Evolutionary conservation across 2,888 invertebrate species (phyloP).

Genomic region (Deroplatys truncata): DNA sequence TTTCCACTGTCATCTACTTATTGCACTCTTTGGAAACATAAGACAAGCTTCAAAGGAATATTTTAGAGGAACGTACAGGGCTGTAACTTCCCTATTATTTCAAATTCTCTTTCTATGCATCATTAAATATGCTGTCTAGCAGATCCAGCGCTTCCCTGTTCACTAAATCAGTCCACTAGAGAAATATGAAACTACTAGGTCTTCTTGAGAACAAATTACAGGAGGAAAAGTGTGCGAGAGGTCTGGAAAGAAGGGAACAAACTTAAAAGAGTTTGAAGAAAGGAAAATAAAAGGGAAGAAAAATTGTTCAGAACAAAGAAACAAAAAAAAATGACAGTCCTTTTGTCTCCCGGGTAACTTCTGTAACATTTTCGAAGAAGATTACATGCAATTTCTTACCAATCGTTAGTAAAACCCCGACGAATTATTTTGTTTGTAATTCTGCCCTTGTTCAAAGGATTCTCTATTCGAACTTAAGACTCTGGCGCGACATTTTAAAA

Average conservation of each 20-base stretch:
- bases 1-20: too few species aligned
- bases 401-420: background rate
- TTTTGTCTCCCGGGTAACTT: background rate
- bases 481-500: too few species aligned
- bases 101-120: background rate
- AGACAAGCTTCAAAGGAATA: too few species aligned
- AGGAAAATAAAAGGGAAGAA: background rate
- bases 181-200: background rate
- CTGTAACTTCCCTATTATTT: background rate
- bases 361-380: background rate
- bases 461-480: too few species aligned
- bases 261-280: background rate
- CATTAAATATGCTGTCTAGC: background rate
- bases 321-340: background rate
- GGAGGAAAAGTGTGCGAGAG: too few species aligned
- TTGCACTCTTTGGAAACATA: too few species aligned
- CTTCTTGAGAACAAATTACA: background rate
- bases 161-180: background rate
- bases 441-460: background rate
- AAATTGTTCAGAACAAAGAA: background rate
- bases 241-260: too few species aligned
- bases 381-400: background rate
- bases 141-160: too few species aligned
- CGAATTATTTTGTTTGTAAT: background rate
- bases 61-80: too few species aligned